Evolutionary conservation across 2,113 vertebrate genomes (phyloP).

Genomic region (Micromys minutus): DNA sequence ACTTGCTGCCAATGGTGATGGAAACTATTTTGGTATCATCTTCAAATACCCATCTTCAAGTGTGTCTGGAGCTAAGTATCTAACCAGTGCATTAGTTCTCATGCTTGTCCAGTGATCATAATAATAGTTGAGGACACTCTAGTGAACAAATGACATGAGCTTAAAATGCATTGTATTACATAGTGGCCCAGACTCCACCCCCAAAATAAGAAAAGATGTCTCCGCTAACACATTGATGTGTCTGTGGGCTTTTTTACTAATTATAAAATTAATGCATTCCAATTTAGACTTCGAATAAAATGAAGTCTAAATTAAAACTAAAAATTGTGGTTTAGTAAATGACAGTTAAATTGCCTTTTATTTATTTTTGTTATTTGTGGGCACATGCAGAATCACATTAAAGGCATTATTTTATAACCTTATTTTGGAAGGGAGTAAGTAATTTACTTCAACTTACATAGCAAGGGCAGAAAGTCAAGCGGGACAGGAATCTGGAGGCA

Average conservation of each 20-base stretch:
- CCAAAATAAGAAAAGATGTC: background rate
- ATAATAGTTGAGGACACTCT: background rate
- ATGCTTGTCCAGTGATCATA: background rate
- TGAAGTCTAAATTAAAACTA: background rate
- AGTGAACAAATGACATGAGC: background rate
- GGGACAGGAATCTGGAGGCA: background rate
- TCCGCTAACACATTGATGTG: background rate
- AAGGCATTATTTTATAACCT: conserved; percentile 20
- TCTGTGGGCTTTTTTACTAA: background rate
- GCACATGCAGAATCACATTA: background rate
- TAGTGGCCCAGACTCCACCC: background rate
- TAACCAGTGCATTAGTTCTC: background rate
- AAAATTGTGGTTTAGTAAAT: conserved; percentile 29
- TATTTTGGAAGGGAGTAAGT: background rate
- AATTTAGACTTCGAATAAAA: conserved; percentile 28
- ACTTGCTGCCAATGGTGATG: background rate
- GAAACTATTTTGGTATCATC: background rate
- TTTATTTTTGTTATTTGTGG: background rate
- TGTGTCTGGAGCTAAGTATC: background rate
- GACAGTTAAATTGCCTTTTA: background rate
- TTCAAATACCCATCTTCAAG: background rate
- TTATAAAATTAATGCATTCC: background rate
- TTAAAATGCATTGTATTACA: background rate
- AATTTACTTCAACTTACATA: background rate
- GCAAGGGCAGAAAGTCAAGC: background rate